Percentiles rank a stretch among this genome's conserved stretches.
Conservation (phyloP, 1,140 invertebrate species). For the Sweltsa coloradensis region DNA sequence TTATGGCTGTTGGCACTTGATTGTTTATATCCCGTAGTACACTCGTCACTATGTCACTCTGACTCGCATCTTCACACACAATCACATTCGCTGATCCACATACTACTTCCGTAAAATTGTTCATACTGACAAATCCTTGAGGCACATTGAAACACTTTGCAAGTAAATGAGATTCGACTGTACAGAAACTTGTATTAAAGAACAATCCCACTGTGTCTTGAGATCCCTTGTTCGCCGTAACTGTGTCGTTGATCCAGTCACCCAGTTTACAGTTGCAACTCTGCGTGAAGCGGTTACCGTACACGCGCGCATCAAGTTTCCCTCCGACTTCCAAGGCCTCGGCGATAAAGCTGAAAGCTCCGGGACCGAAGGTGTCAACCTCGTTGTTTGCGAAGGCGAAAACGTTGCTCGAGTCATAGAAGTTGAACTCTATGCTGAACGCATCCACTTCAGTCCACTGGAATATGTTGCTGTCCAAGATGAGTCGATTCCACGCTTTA, state of each 20-base stretch:
- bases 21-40: too few relatives aligned
- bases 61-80: conserved; percentile 25
- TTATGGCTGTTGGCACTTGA: background rate
- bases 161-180: conserved; percentile 39
- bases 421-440: conserved; percentile 29
- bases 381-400: conserved; percentile 13
- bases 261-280: conserved; percentile 38
- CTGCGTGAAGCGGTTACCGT: conserved; percentile 1
- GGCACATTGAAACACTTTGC: conserved; percentile 47
- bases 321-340: conserved; percentile 45
- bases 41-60: conserved; percentile 13
- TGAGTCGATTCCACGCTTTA: conserved; percentile 45
- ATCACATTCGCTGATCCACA: conserved; percentile 36
- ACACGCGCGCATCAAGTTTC: conserved; percentile 30
- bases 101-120: conserved; percentile 44
- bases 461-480: conserved; percentile 49
- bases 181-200: conserved; percentile 46
- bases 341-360: conserved; percentile 43
- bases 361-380: conserved; percentile 23
- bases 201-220: conserved; percentile 29
- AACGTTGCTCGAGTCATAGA: conserved; percentile 20
- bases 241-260: conserved; percentile 36
- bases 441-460: conserved; percentile 38
- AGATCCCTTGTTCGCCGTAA: conserved; percentile 19
- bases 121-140: conserved; percentile 44